phyloP scores from a whole-genome alignment of 2,888 invertebrate genomes.

The Theretra japonica region DNA sequence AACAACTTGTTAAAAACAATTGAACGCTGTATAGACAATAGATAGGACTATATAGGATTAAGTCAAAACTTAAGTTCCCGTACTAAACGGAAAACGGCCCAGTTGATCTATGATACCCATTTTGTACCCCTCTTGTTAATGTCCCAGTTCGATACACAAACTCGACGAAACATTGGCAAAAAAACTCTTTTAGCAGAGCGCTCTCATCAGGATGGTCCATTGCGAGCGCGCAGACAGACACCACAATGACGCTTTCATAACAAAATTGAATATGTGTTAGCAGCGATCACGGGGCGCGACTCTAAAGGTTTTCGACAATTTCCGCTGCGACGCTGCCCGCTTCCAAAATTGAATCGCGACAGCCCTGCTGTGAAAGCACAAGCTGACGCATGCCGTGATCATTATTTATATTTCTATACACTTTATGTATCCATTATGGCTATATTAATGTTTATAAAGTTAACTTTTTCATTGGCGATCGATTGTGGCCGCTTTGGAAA shows the following conservation, averaged over 20 bases:
- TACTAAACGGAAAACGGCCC: background rate
- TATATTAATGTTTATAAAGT: background rate
- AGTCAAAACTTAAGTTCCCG: background rate
- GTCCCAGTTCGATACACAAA: background rate
- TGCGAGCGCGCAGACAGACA: background rate
- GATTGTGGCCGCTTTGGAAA: background rate
- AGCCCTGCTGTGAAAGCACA: background rate
- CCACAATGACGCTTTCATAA: conserved; percentile 35
- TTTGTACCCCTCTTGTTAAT: background rate
- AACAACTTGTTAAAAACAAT: too few species aligned
- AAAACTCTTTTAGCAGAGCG: conserved; percentile 1
- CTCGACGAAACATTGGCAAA: conserved; percentile 6
- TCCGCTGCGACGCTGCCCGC: conserved; percentile 46
- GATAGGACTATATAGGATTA: too few species aligned
- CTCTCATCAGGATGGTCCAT: background rate
- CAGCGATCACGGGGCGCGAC: conserved; percentile 36
- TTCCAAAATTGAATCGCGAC: conserved; percentile 50
- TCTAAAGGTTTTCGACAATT: conserved; percentile 51
- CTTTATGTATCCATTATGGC: background rate
- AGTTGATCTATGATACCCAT: background rate
- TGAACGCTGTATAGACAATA: too few species aligned
- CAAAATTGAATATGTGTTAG: conserved; percentile 43
- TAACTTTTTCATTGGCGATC: background rate
- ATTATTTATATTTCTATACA: conserved; percentile 6
- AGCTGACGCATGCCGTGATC: conserved; percentile 4